Evolutionary conservation across 2,113 vertebrate genomes (phyloP).

Genomic region (Ctenodactylus gundi): DNA sequence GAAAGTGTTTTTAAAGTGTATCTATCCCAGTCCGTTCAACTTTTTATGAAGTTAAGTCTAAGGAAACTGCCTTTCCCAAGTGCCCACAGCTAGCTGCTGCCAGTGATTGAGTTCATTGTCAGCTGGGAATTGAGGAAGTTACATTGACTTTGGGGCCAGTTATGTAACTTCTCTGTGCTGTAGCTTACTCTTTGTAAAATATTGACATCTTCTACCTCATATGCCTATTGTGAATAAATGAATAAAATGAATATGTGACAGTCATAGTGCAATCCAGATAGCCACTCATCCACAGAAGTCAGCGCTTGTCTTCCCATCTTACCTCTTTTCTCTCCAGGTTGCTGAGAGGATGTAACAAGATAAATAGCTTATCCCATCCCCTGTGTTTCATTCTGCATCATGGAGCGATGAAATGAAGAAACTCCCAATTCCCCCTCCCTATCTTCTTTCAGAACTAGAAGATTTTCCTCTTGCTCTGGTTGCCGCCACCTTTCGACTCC

Average conservation of each 20-base stretch:
- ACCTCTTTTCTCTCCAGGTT: neutral
- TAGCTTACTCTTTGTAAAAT: neutral
- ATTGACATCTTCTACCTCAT: neutral
- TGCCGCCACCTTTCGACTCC: accelerated
- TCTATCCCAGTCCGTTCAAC: neutral
- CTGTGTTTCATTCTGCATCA: neutral
- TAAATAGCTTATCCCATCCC: neutral
- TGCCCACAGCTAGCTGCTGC: neutral
- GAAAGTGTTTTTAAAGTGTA: neutral
- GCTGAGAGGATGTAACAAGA: neutral
- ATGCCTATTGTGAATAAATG: neutral
- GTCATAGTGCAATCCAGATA: neutral
- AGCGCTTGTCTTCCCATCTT: neutral
- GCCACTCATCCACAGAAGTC: neutral
- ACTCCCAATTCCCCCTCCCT: accelerated
- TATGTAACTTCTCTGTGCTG: neutral
- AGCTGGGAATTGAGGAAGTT: neutral
- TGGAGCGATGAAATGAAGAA: neutral
- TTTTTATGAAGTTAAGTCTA: neutral
- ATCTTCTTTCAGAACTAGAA: neutral
- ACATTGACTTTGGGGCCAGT: neutral
- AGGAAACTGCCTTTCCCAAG: neutral
- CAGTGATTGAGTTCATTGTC: neutral
- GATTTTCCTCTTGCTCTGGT: neutral
- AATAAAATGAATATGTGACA: neutral